Evolutionary conservation across 1,140 invertebrate species (phyloP).

Genomic region (Bombus huntii): DNA sequence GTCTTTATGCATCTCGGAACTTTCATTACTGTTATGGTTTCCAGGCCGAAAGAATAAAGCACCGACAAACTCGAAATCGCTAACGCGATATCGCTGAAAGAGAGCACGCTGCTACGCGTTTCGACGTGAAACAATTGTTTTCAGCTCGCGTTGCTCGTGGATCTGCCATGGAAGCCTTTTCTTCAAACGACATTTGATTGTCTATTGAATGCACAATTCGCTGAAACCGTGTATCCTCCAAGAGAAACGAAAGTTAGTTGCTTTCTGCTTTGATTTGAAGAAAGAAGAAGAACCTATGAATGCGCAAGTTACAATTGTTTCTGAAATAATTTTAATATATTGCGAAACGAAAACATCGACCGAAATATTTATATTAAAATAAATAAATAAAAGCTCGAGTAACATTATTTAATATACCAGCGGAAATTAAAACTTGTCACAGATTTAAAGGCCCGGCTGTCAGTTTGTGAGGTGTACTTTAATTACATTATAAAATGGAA

Average conservation of each 20-base stretch:
- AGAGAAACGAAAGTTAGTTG: neutral
- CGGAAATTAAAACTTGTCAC: neutral
- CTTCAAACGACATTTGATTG: conserved; percentile 13
- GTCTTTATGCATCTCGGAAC: conserved; percentile 44
- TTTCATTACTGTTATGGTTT: conserved; percentile 54
- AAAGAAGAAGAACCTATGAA: too few species aligned
- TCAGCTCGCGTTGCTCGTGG: neutral
- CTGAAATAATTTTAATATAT: too few species aligned
- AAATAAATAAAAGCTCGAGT: neutral
- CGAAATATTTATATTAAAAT: neutral
- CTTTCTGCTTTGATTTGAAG: neutral
- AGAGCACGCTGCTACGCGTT: neutral
- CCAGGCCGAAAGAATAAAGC: conserved; percentile 29
- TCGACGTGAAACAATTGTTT: conserved; percentile 7
- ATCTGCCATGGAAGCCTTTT: neutral
- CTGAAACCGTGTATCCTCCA: neutral
- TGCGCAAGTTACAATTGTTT: too few species aligned
- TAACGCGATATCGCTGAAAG: conserved; percentile 15
- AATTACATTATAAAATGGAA: conserved; percentile 5
- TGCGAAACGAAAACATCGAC: neutral
- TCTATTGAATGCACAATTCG: neutral
- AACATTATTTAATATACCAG: neutral
- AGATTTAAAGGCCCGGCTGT: neutral
- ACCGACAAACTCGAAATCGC: conserved; percentile 1
- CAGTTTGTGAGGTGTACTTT: neutral